Evolutionary conservation across 2,797 vertebrate genomes (phyloP).

Genomic region (Glossophaga mutica): DNA sequence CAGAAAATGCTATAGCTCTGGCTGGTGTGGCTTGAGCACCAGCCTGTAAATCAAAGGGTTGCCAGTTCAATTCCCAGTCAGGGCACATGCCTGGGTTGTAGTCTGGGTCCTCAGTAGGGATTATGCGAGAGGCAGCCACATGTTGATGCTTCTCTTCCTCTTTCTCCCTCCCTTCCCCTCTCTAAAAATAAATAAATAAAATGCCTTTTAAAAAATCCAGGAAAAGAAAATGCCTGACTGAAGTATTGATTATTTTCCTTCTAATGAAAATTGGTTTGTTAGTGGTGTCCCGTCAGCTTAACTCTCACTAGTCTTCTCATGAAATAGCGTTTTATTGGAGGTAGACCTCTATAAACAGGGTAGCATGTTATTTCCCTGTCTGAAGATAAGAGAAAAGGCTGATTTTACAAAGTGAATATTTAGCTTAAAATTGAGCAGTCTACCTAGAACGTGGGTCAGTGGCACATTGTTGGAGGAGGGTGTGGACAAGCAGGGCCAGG

Average conservation of each 20-base stretch:
- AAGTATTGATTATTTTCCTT: slow-evolving; percentile 47
- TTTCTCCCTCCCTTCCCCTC: no score
- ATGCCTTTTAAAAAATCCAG: no score
- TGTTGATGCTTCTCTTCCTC: no score
- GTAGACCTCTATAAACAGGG: slow-evolving; percentile 22
- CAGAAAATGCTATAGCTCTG: background rate
- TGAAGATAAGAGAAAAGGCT: slow-evolving; percentile 55
- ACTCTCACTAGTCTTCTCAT: slow-evolving; percentile 36
- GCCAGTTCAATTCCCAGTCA: no score
- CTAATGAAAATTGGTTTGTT: slow-evolving; percentile 47
- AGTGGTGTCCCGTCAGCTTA: slow-evolving; percentile 27
- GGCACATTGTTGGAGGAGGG: background rate
- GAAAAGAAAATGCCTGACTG: slow-evolving; percentile 14
- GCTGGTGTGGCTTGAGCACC: no score
- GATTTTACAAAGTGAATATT: slow-evolving; percentile 36
- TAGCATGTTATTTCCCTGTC: slow-evolving; percentile 45
- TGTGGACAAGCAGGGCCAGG: background rate
- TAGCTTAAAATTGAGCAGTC: slow-evolving; percentile 22
- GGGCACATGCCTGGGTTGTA: no score
- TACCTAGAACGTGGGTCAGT: background rate
- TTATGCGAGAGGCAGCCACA: no score
- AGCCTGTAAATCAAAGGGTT: no score
- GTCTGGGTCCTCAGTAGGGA: no score
- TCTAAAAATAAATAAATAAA: no score
- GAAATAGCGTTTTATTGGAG: slow-evolving; percentile 58